These are phyloP conservation scores for Onychomys torridus DNA, from an alignment of 2,797 vertebrate genomes.

Conservation along the genomic window DNA sequence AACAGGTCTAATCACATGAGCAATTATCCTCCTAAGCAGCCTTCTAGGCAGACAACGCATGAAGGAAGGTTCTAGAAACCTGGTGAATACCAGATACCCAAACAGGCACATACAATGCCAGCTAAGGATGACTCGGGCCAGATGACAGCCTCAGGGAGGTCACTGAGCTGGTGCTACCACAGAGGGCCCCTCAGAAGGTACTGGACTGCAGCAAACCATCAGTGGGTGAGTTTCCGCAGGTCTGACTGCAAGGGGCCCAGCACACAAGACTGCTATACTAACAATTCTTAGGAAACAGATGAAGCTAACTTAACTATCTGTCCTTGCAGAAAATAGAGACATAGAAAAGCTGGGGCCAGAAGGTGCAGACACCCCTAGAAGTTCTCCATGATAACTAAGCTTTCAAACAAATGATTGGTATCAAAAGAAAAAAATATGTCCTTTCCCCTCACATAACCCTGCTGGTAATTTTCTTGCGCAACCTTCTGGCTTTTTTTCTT, in stretches of 20 bases:
- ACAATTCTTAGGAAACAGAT: background rate
- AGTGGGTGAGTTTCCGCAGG: background rate
- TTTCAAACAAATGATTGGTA: conserved; percentile 28
- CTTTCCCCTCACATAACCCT: background rate
- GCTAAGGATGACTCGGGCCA: background rate
- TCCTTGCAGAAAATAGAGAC: background rate
- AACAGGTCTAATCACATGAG: background rate
- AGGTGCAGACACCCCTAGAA: background rate
- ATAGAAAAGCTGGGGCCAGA: background rate
- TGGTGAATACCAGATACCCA: background rate
- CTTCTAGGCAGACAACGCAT: background rate
- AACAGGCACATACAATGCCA: background rate
- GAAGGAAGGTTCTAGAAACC: background rate
- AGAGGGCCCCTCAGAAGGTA: background rate
- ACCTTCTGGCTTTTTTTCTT: background rate
- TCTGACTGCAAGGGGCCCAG: background rate
- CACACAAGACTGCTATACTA: background rate
- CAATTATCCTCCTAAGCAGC: background rate
- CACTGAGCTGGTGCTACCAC: background rate
- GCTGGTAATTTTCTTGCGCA: background rate
- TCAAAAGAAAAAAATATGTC: background rate
- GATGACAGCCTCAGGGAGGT: background rate
- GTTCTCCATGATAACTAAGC: conserved; percentile 9
- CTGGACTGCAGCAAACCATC: background rate
- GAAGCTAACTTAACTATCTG: background rate